phyloP scores from a whole-genome alignment of 2,888 invertebrate species.

The Chrysolina oricalcia region DNA sequence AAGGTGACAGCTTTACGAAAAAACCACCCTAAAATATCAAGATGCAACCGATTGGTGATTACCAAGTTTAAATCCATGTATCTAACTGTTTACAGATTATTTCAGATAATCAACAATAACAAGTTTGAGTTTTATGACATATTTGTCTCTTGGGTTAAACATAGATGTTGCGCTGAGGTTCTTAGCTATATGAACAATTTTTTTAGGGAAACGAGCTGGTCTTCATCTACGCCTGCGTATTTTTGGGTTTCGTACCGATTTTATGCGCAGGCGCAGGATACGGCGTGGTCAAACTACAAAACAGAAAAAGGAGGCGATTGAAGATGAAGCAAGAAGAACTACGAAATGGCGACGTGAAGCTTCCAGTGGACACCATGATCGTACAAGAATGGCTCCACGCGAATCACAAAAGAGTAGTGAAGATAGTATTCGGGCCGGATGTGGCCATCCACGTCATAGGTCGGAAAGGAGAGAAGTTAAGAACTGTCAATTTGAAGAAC shows the following conservation, averaged over 20 bases:
- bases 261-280: constrained; percentile 94
- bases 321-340: constrained; percentile 88
- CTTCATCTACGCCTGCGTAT: constrained; percentile 96
- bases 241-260: constrained; percentile 93
- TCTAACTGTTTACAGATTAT: too few relatives aligned
- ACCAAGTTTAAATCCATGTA: too few relatives aligned
- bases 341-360: constrained; percentile 73
- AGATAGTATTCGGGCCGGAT: constrained; percentile 92
- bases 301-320: constrained; percentile 84
- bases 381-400: constrained; percentile 96
- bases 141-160: too few relatives aligned
- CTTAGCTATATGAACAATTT: constrained; percentile 12
- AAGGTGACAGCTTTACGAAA: too few relatives aligned
- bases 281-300: constrained; percentile 93
- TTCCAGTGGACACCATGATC: constrained; percentile 92
- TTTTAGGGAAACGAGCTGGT: constrained; percentile 94
- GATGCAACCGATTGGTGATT: too few relatives aligned
- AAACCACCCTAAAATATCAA: too few relatives aligned
- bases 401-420: constrained; percentile 90
- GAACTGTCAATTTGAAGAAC: constrained; percentile 85
- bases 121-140: too few relatives aligned
- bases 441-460: constrained; percentile 90
- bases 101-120: too few relatives aligned
- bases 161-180: too few relatives aligned
- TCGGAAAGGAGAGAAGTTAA: constrained; percentile 91